These are phyloP conservation scores for Ciconia maguari DNA, from an alignment of 2,113 vertebrate species.

Conservation along the genomic window DNA sequence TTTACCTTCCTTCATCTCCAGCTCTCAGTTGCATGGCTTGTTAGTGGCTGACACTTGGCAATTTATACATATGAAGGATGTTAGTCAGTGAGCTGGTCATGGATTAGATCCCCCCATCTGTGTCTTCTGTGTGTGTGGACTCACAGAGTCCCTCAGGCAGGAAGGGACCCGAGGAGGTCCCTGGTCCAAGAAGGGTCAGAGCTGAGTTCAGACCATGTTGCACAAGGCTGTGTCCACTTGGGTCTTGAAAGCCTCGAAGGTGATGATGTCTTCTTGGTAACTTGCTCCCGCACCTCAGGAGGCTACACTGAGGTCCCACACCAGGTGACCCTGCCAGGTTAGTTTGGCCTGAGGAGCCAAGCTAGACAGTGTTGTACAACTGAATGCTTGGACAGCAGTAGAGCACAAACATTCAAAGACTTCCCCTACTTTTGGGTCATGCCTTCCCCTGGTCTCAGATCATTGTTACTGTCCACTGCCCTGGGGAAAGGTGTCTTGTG, in stretches of 20 bases:
- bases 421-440: neutral
- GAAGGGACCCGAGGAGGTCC: neutral
- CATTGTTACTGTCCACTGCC: neutral
- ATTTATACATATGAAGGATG: neutral
- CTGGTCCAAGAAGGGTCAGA: neutral
- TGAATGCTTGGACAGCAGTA: neutral
- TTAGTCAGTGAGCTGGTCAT: neutral
- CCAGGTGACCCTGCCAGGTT: neutral
- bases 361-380: neutral
- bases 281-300: neutral
- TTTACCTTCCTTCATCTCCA: neutral
- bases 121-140: neutral
- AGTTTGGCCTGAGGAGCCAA: neutral
- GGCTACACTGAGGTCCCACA: neutral
- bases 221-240: neutral
- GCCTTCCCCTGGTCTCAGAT: neutral
- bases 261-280: neutral
- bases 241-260: neutral
- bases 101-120: neutral
- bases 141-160: neutral
- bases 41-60: neutral
- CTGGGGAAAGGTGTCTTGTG: neutral
- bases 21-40: neutral
- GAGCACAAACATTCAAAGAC: neutral
- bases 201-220: neutral